phyloP scores from a whole-genome alignment of 2,888 invertebrate genomes.

The Boloria euphrosyne region DNA sequence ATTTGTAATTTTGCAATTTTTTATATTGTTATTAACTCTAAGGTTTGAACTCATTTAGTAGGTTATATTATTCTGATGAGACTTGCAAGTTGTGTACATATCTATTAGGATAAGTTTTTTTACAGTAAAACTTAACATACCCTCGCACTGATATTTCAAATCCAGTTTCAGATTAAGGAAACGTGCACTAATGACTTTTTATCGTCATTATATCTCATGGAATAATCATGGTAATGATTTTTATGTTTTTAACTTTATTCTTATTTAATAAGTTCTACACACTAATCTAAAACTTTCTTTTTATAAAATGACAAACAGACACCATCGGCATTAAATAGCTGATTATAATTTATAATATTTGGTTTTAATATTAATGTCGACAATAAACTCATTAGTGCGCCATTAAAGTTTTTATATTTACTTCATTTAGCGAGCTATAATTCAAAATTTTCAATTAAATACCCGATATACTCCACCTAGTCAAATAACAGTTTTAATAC shows the following conservation, averaged over 20 bases:
- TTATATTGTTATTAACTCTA: constrained; percentile 69
- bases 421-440: not conserved
- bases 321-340: no score
- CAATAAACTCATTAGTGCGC: constrained; percentile 9
- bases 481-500: constrained; percentile 75
- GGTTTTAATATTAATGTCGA: not conserved
- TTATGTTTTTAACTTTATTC: no score
- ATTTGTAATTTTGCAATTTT: constrained; percentile 74
- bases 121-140: constrained; percentile 38
- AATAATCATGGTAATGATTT: no score
- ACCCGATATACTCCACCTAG: constrained; percentile 71
- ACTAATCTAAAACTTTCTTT: no score
- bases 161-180: constrained; percentile 4
- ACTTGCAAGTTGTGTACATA: constrained; percentile 80
- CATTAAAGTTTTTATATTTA: not conserved
- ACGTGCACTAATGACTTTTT: constrained; percentile 16
- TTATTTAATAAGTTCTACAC: no score
- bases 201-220: no score
- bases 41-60: constrained; percentile 70
- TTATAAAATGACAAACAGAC: no score
- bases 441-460: constrained; percentile 26
- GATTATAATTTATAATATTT: no score
- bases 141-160: constrained; percentile 17
- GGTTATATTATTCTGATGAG: constrained; percentile 73
- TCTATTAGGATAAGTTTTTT: constrained; percentile 75